Evolutionary conservation across 2,797 vertebrate species (phyloP), one percentile per base, ranked within the genome.

Genomic region (Hydrophis major): DNA sequence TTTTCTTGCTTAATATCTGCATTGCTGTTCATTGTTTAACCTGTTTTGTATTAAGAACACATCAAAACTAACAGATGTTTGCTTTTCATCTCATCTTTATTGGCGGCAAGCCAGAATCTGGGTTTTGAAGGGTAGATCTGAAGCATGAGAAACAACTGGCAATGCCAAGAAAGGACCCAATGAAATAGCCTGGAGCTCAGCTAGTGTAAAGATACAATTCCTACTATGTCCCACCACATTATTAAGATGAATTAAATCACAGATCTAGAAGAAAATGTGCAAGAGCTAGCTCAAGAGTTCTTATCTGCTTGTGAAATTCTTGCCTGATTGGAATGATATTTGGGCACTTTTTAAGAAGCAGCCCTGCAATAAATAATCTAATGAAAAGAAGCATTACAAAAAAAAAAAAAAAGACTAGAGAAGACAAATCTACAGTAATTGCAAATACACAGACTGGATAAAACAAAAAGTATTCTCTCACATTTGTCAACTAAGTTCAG

Each of bases 381-480:
- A 92, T 87, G 50, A 87, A 66, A 87, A 92, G 50, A 28, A 27
- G 61, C 86, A 88, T n/a, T 60, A 55, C 28, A 55, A 37, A 91
- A 55, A 42, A 42, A 42, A 42, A 42, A 42, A 42, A 11, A 27
- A 87, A 63, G 47, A 91, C 93, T 92, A 94, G 92, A 94, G 92
- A 96, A 96, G 94, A 95, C 95, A 93, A 87, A 12, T 25, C 87
- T 12, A 32, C 88, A 92, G 89, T 94, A 95, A 96, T 95, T 28
- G 28, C 50, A 87, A 55, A 55, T 6, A n/a, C 25, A 55, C 5
- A 87, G 50, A n/a, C 27, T 87, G 86, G 27, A 87, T 16, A 7
- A 87, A 20, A 47, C 37, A 83, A 83, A 83, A 83, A 95, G 96
- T 95, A 95, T 95, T 93, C 10, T 93, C 96, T 94, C 93, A 94